Evolutionary conservation across 2,113 vertebrate genomes (phyloP), one percentile per base, ranked within the genome.

Genomic region (Esox niger): DNA sequence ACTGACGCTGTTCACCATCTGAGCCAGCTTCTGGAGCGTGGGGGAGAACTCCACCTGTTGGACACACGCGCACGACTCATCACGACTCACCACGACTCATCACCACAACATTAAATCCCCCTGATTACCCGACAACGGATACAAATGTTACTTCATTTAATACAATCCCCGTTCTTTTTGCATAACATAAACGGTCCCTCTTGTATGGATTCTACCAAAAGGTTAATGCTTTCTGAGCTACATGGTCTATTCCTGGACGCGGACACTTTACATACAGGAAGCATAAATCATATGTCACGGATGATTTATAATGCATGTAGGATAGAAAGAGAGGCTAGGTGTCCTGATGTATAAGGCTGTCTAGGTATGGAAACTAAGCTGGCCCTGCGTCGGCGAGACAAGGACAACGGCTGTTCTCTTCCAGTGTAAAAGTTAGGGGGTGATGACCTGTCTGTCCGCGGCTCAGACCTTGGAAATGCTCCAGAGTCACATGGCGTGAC

Each of bases 21-120:
- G 79, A 0, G 91, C 83, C 32, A 97, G 86, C 9, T 92, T 91
- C 54, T 70, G 77, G 0, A 92, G 88, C 0, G 90, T 81, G 0
- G 95, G 95, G 6, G 92, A 95, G 82, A 95, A 95, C 56, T 91
- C 91, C 64, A 95, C 89, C 95, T 97, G 76, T 70, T 59, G 56
- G 78, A 74, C 57, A 73, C 23, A 66, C 25, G 27, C 23, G 27
- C 54, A 27, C 23, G 1, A 10, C n/a, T 1, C n/a, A 21, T 21
- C 3, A 49, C 46, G 13, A n/a, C 13, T 15, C 9, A 49, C n/a
- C n/a, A n/a, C n/a, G n/a, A n/a, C n/a, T n/a, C n/a, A n/a, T n/a
- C n/a, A n/a, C n/a, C n/a, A n/a, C n/a, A n/a, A n/a, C n/a, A n/a
- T n/a, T n/a, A n/a, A n/a, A n/a, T n/a, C n/a, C n/a, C n/a, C n/a